Evolutionary conservation across 1,140 invertebrate genomes (phyloP), one percentile per base, ranked within the genome.

Genomic region (Megathymus violae): DNA sequence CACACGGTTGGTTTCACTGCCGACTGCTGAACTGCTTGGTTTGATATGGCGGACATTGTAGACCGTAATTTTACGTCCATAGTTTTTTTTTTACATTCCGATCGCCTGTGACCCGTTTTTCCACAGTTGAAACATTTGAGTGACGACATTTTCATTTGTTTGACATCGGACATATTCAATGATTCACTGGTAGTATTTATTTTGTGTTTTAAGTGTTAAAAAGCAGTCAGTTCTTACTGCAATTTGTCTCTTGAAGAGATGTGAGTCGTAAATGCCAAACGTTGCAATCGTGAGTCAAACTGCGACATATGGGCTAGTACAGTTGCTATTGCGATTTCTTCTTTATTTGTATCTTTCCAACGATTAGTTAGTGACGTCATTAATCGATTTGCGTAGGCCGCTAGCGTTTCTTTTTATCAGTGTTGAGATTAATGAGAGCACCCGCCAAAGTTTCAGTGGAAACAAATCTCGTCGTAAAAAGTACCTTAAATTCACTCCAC

Each of bases 401-500:
- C 11, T 40, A 71, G 38, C 1, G 66, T 22, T 62, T 74, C 69
- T 19, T 71, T 74, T 13, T 74, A 17, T 64, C 52, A 14, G 14
- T 15, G 31, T 46, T 19, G 0, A 73, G 3, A 1, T 64, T 67
- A 46, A 73, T 70, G 14, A 76, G 56, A 43, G 60, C 66, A 46
- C 65, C 70, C 34, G 75, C 68, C 48, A 73, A 68, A 50, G 75
- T 80, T 46, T 79, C 76, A 17, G 67, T 63, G 13, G 62, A 66
- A 44, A 69, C 62, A 47, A 74, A 82, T 58, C 73, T 62, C 46
- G 74, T 31, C n/a, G 69, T 62, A n/a, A 76, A 77, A 16, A 73
- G 46, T 34, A 46, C 27, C 22, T 78, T 78, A 22, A 81, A 80
- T 36, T 75, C 64, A 2, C 4, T 16, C 76, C 75, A 80, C 4